phyloP scores from a whole-genome alignment of 2,888 invertebrate species.

The Sinohyriopsis cumingii region DNA sequence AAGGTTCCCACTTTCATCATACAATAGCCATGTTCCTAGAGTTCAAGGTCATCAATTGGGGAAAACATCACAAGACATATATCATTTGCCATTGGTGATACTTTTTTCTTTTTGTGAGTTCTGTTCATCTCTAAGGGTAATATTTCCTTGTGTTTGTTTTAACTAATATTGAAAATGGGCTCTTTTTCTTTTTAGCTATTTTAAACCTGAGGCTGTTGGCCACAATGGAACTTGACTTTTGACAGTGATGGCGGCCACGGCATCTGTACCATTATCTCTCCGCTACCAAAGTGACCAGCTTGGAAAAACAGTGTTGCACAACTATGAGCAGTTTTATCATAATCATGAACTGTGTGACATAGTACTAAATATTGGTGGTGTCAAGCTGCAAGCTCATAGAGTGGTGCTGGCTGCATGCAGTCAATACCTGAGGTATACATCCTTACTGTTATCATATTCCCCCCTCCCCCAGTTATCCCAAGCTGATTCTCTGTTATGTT shows the following conservation, averaged over 20 bases:
- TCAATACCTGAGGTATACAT: conserved; percentile 77
- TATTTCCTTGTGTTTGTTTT: no score
- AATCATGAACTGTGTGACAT: conserved; percentile 78
- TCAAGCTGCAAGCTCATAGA: conserved; percentile 77
- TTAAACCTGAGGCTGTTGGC: no score
- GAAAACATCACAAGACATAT: no score
- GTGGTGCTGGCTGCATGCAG: conserved; percentile 79
- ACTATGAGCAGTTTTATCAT: conserved; percentile 41
- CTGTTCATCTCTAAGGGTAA: no score
- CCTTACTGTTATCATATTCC: background rate
- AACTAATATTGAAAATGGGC: no score
- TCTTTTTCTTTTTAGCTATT: no score
- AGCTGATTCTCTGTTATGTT: conserved; percentile 1
- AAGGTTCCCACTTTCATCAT: no score
- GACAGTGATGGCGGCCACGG: conserved; percentile 30
- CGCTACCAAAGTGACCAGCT: conserved; percentile 48
- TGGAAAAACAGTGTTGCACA: conserved; percentile 30
- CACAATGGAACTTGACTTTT: no score
- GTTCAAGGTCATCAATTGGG: no score
- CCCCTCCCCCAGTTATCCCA: background rate
- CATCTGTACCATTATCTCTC: conserved; percentile 41
- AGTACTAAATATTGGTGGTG: conserved; percentile 77
- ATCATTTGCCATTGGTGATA: no score
- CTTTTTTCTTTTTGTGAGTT: no score
- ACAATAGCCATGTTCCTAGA: no score